Conservation (phyloP, 1,140 invertebrate species). For the Anastrepha ludens region DNA sequence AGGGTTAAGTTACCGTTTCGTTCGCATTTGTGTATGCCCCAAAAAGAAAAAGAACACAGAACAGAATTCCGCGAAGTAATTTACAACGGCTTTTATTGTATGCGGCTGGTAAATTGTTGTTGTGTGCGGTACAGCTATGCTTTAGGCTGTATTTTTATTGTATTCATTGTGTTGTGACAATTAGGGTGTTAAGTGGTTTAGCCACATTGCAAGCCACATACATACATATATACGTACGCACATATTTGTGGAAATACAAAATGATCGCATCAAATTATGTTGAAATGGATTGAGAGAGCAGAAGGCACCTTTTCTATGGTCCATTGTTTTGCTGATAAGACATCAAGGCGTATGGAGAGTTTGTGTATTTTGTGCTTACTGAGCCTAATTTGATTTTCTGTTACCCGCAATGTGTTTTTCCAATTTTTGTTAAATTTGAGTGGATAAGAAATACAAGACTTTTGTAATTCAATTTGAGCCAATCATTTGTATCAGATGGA, state of each 20-base stretch:
- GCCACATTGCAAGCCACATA: slow-evolving; percentile 60
- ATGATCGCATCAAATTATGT: slow-evolving; percentile 28
- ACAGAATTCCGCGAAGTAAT: neutral
- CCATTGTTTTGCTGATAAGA: slow-evolving; percentile 38
- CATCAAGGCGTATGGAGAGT: neutral
- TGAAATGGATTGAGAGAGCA: neutral
- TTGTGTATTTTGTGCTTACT: neutral
- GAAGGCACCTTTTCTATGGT: neutral
- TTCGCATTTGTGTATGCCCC: neutral
- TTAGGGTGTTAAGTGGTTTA: slow-evolving; percentile 72
- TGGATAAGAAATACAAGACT: neutral
- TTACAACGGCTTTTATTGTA: neutral
- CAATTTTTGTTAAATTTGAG: neutral
- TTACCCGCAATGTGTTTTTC: slow-evolving; percentile 3
- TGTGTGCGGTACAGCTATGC: neutral
- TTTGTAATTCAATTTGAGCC: slow-evolving; percentile 47
- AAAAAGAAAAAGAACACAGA: slow-evolving; percentile 1
- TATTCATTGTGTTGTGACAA: slow-evolving; percentile 70
- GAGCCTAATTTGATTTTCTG: slow-evolving; percentile 37
- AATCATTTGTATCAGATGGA: neutral
- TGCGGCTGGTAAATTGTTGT: slow-evolving; percentile 2
- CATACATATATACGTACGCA: neutral
- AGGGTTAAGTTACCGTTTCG: slow-evolving; percentile 42
- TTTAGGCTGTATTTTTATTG: slow-evolving; percentile 55
- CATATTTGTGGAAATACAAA: neutral